These are phyloP conservation scores for Crotalus helleri DNA, from an alignment of 2,113 vertebrate species.

Conservation along the genomic window DNA sequence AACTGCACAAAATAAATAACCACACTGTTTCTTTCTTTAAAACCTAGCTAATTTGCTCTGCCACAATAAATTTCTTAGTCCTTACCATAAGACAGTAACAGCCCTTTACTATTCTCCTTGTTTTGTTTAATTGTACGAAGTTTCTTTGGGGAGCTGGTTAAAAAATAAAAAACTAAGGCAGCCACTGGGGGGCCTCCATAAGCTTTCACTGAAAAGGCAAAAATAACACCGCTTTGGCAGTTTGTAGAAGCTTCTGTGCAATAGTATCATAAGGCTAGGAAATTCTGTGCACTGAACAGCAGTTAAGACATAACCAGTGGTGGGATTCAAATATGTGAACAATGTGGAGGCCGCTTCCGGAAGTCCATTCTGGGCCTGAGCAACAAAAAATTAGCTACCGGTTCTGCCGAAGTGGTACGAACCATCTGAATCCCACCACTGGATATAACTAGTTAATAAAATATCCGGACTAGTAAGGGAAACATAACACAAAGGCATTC, in stretches of 20 bases:
- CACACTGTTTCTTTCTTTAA: background rate
- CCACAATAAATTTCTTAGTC: background rate
- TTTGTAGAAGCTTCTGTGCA: background rate
- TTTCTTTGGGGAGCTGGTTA: background rate
- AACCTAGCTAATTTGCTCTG: background rate
- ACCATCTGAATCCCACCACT: too few species aligned
- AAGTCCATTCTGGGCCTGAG: too few species aligned
- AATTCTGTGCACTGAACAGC: background rate
- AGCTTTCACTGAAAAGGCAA: background rate
- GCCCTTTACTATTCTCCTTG: background rate
- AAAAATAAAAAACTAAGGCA: background rate
- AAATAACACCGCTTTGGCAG: background rate
- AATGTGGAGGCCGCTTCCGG: too few species aligned
- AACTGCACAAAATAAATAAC: background rate
- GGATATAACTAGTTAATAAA: too few species aligned
- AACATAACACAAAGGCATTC: background rate
- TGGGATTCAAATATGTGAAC: too few species aligned
- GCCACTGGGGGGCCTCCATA: slow-evolving; percentile 25
- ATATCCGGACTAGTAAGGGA: background rate
- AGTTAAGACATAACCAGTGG: too few species aligned
- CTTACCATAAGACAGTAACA: background rate
- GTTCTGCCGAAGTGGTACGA: too few species aligned
- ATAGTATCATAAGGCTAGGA: background rate
- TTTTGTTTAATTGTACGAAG: background rate
- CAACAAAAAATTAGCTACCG: too few species aligned